phyloP scores from a whole-genome alignment of 1,140 invertebrate genomes.

The Oedothorax gibbosus region DNA sequence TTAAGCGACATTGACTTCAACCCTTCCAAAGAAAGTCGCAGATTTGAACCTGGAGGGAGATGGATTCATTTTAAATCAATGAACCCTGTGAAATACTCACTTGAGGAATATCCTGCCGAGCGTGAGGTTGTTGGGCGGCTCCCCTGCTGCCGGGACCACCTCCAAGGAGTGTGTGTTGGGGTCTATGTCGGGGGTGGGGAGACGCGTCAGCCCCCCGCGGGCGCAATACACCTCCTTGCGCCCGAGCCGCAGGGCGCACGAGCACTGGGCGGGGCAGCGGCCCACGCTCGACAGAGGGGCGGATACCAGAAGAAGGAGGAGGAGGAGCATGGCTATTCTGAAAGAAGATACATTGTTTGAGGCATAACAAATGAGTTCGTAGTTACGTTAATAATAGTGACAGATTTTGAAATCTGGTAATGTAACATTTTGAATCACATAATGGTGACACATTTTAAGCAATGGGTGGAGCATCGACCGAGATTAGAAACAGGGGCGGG shows the following conservation, averaged over 20 bases:
- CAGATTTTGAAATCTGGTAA: too few species aligned
- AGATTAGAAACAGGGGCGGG: too few species aligned
- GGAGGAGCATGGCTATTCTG: not conserved
- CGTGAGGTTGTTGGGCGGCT: conserved; percentile 76
- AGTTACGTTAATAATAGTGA: too few species aligned
- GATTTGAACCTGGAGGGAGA: too few species aligned
- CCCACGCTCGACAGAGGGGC: not conserved
- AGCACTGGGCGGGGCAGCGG: conserved; percentile 65
- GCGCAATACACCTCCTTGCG: conserved; percentile 69
- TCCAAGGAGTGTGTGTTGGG: conserved; percentile 74
- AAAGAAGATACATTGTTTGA: too few species aligned
- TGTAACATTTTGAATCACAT: too few species aligned
- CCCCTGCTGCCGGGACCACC: conserved; percentile 77
- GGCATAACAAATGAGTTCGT: too few species aligned
- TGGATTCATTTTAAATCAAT: too few species aligned
- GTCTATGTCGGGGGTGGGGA: conserved; percentile 75
- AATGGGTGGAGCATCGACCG: conserved; percentile 64
- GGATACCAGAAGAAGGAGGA: not conserved
- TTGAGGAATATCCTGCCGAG: conserved; percentile 80
- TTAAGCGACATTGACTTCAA: too few species aligned
- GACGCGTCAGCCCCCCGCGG: conserved; percentile 73
- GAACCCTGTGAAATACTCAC: conserved; percentile 66
- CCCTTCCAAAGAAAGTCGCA: too few species aligned
- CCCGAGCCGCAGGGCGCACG: conserved; percentile 65
- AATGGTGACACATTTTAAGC: conserved; percentile 54